A percentile compares a stretch with the other conserved stretches of the same genome.
Conservation (phyloP, 2,113 vertebrate species). For the Tor tambroides region DNA sequence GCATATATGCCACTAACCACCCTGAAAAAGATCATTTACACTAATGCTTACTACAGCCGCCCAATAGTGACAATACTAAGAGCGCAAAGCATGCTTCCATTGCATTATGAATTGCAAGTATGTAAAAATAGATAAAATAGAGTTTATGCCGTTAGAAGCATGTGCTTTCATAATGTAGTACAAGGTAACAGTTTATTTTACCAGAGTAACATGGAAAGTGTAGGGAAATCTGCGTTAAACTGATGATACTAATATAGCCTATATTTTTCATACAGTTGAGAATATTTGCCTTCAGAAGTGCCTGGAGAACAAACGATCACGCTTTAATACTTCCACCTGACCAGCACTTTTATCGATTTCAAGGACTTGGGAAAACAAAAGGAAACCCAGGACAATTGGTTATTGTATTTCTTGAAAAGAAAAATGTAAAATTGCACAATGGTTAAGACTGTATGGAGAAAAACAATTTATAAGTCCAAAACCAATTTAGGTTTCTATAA, state of each 20-base stretch:
- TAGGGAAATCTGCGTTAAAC: not conserved
- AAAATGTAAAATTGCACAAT: not conserved
- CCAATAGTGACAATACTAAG: not conserved
- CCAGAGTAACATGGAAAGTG: not conserved
- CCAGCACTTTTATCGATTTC: conserved; percentile 32
- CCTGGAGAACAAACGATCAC: not conserved
- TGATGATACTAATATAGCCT: not conserved
- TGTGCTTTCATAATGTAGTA: not conserved
- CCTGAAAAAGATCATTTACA: not conserved
- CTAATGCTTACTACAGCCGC: not conserved
- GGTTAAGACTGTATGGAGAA: not conserved
- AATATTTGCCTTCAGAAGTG: conserved; percentile 9
- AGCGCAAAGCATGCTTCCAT: not conserved
- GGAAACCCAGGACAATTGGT: conserved; percentile 5
- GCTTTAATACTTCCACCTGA: not conserved
- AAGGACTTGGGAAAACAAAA: not conserved
- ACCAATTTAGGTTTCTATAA: conserved; percentile 36
- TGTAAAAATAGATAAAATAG: not conserved
- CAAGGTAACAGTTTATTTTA: not conserved
- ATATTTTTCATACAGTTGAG: not conserved
- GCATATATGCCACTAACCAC: not conserved
- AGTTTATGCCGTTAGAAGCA: not conserved
- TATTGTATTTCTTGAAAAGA: not conserved
- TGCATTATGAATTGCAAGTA: not conserved
- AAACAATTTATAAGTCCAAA: conserved; percentile 24